Evolutionary conservation across 2,888 invertebrate genomes (phyloP).

Genomic region (Drosophila rubida): DNA sequence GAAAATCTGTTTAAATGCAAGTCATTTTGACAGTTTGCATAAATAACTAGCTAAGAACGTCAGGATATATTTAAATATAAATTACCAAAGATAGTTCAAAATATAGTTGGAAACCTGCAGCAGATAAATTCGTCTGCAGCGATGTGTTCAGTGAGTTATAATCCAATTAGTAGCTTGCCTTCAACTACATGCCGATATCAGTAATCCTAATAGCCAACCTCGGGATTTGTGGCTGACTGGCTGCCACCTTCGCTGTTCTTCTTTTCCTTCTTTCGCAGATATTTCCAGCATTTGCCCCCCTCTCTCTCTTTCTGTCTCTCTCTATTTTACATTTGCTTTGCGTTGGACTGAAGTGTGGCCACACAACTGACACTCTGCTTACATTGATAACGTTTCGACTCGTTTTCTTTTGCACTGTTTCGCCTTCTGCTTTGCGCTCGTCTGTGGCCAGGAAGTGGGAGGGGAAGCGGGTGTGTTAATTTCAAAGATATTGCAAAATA

Average conservation of each 20-base stretch:
- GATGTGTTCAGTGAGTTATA: conserved; percentile 1
- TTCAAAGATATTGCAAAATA: conserved; percentile 58
- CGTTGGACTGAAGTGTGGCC: conserved; percentile 24
- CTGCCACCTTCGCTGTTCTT: conserved; percentile 8
- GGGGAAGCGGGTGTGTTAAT: conserved; percentile 50
- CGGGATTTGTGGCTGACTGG: conserved; percentile 3
- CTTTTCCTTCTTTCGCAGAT: conserved; percentile 13
- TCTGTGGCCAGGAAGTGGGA: neutral
- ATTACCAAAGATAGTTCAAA: neutral
- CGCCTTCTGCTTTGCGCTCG: conserved; percentile 11
- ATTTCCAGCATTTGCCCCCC: conserved; percentile 36
- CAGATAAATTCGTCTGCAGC: no score
- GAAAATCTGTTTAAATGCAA: no score
- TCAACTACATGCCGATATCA: neutral
- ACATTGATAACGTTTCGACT: conserved; percentile 40
- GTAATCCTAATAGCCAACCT: conserved; percentile 28
- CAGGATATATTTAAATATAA: no score
- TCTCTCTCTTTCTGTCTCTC: no score
- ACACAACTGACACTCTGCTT: conserved; percentile 43
- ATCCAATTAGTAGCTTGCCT: conserved; percentile 1
- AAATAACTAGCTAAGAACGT: no score
- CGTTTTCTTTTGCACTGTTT: conserved; percentile 6
- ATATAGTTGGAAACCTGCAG: no score
- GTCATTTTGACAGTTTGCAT: neutral
- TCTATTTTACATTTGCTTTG: conserved; percentile 42